Evolutionary conservation across 2,797 vertebrate species (phyloP), one percentile per base, ranked within the genome.

Genomic region (Lagodon rhomboides): DNA sequence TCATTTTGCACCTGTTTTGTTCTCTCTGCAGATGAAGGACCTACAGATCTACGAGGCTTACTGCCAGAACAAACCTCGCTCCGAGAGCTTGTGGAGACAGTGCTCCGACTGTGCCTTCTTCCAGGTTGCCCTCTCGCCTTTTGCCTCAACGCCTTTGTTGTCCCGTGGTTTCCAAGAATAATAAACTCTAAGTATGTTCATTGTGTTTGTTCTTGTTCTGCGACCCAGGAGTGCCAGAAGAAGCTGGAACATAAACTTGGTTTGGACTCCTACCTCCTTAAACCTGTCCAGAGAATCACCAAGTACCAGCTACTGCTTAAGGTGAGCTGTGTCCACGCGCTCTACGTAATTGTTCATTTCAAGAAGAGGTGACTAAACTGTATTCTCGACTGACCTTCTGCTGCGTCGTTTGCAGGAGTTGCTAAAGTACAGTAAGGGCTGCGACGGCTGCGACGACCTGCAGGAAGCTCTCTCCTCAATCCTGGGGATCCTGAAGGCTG

Each of bases 1-100:
- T n/a, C n/a, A n/a, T n/a, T n/a, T n/a, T n/a, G n/a, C n/a, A n/a
- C n/a, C n/a, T n/a, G n/a, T 38, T 64, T 5, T 56, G 12, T 30
- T 75, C 23, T 64, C 4, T 46, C 2, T 71, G 75, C 74, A 99
- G 98, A 99, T 98, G 98, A 96, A 96, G 82, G 98, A 99, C 80
- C 97, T 99, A 85, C 97, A 98, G 95, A 97, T 99, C 90, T 99
- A 99, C 62, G 97, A 99, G 93, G 97, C 97, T 72, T 99, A 99
- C 90, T 99, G 98, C 89, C 98, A 99, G 94, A 99, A 99, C 84
- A 99, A 99, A 91, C 98, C 98, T 30, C 96, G 98, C 76, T 99
- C 98, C 0, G 98, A 99, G 94, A 98, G 97, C 88, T 91, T 99
- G 74, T 99, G 98, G 98, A 95, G 98, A 51, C 98, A 99, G 84